phyloP scores from a whole-genome alignment of 2,888 invertebrate species.

The Polyommatus iphigenia region DNA sequence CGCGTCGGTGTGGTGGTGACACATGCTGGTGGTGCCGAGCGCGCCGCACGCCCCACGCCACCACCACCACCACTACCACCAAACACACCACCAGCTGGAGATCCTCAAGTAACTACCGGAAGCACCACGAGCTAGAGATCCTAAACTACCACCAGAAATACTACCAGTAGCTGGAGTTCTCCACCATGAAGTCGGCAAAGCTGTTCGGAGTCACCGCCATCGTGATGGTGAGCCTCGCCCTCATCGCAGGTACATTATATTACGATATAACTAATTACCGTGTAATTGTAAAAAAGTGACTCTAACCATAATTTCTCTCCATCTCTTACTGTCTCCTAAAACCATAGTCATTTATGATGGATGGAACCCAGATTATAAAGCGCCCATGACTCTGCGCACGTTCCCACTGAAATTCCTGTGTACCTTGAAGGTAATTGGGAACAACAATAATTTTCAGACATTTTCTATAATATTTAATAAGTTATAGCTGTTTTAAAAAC shows the following conservation, averaged over 20 bases:
- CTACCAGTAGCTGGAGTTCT: constrained; percentile 22
- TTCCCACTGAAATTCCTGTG: no score
- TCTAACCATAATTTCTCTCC: no score
- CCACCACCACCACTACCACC: neutral
- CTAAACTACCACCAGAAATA: neutral
- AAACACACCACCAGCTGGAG: neutral
- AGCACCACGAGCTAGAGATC: neutral
- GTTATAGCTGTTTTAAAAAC: no score
- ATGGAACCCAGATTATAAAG: no score
- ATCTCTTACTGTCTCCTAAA: no score
- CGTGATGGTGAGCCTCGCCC: constrained; percentile 51
- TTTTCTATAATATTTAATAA: no score
- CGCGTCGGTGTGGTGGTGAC: neutral
- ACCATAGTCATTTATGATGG: no score
- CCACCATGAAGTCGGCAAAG: constrained; percentile 50
- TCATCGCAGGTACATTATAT: constrained; percentile 54
- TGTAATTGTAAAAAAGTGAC: no score
- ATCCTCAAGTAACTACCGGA: neutral
- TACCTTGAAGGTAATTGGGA: no score
- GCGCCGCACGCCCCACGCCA: neutral
- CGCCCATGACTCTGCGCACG: no score
- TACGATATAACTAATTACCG: neutral
- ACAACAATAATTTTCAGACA: no score
- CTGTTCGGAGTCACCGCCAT: constrained; percentile 48
- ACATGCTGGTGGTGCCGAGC: constrained; percentile 10